phyloP scores from a whole-genome alignment of 2,888 invertebrate species.

The Agapostemon virescens region DNA sequence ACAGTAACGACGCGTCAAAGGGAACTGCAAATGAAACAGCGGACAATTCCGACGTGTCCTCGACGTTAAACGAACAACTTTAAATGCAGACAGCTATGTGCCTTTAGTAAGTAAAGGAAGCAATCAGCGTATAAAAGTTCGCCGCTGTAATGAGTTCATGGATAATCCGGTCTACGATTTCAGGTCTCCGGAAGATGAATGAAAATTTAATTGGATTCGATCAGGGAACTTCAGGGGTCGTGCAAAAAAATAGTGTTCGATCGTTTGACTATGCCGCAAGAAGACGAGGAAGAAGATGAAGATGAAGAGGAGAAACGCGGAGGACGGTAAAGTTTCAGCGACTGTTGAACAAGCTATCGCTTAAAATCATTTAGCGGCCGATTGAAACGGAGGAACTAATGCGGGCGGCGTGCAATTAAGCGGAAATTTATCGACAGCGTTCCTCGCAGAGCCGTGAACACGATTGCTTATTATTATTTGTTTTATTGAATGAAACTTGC shows the following conservation, averaged over 20 bases:
- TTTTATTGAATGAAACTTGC: constrained; percentile 47
- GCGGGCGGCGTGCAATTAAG: constrained; percentile 37
- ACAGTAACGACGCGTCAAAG: too few species aligned
- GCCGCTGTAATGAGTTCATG: neutral
- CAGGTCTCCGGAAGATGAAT: neutral
- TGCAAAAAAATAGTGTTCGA: constrained; percentile 14
- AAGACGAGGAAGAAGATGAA: neutral
- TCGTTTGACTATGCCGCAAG: neutral
- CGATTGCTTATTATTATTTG: constrained; percentile 59
- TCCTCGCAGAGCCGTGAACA: constrained; percentile 6
- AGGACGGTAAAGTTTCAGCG: neutral
- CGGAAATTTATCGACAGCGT: constrained; percentile 45
- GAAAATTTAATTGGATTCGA: constrained; percentile 6
- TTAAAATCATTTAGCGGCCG: constrained; percentile 26
- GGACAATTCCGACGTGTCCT: neutral
- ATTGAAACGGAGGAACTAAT: constrained; percentile 25
- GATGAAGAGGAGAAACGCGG: neutral
- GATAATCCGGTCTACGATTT: neutral
- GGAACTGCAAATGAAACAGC: too few species aligned
- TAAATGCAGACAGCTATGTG: neutral
- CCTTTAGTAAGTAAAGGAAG: neutral
- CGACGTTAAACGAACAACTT: neutral
- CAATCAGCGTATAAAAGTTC: neutral
- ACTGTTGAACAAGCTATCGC: neutral
- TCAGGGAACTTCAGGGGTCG: neutral